Evolutionary conservation across 1,140 invertebrate genomes (phyloP).

Genomic region (Anagrus nilaparvatae): DNA sequence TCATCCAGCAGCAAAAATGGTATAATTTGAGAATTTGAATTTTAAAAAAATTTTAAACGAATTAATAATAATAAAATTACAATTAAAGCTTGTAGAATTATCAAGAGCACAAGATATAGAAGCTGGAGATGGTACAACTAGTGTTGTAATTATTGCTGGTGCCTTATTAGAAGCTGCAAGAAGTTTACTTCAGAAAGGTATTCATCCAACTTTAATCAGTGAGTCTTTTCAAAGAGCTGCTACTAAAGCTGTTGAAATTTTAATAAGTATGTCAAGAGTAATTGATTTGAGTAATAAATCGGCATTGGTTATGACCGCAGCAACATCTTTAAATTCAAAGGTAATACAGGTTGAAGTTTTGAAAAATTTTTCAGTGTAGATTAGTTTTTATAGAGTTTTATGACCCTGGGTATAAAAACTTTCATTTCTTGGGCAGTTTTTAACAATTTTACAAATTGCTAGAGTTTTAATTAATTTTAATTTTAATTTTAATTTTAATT

Average conservation of each 20-base stretch:
- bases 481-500: not conserved
- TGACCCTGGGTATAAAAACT: no score
- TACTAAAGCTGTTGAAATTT: slow-evolving; percentile 72
- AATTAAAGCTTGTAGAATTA: slow-evolving; percentile 82
- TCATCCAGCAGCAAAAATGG: slow-evolving; percentile 99
- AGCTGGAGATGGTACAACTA: slow-evolving; percentile 98
- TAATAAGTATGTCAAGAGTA: slow-evolving; percentile 76
- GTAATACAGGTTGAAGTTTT: no score
- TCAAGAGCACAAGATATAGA: slow-evolving; percentile 98
- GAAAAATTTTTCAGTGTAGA: no score
- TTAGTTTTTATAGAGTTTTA: no score
- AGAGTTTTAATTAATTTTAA: no score
- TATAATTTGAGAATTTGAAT: slow-evolving; percentile 32
- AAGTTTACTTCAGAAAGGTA: slow-evolving; percentile 85
- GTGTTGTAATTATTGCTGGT: slow-evolving; percentile 93
- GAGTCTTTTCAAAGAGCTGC: slow-evolving; percentile 93
- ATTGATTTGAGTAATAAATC: slow-evolving; percentile 82
- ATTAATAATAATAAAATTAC: slow-evolving; percentile 15
- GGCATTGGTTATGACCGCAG: slow-evolving; percentile 85
- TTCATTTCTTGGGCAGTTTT: no score
- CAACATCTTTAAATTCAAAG: slow-evolving; percentile 97
- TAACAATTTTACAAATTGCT: no score
- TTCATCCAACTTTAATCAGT: slow-evolving; percentile 96
- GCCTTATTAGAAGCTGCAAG: slow-evolving; percentile 89
- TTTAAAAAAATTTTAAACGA: slow-evolving; percentile 2